These are phyloP conservation scores for Leptestheria dahalacensis DNA, from an alignment of 1,140 invertebrate species.

Conservation along the genomic window DNA sequence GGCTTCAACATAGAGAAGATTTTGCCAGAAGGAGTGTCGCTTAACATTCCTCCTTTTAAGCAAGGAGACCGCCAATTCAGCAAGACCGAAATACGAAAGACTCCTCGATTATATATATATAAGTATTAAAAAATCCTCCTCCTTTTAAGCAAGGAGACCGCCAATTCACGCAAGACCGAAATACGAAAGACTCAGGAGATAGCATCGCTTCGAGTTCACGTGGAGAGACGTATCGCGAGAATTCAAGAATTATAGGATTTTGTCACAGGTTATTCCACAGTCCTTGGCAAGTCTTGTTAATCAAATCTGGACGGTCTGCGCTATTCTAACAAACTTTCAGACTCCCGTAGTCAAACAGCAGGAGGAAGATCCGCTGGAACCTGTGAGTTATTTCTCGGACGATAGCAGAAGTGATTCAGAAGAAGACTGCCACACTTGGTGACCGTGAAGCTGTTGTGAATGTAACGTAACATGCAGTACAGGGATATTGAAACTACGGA, in stretches of 20 bases:
- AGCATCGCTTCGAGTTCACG: background rate
- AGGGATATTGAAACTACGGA: too few species aligned
- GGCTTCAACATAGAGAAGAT: background rate
- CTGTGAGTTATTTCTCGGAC: constrained; percentile 1
- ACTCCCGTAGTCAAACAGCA: constrained; percentile 2
- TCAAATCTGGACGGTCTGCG: constrained; percentile 4
- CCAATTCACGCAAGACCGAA: background rate
- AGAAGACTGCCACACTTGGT: constrained; percentile 3
- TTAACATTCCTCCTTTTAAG: constrained; percentile 5
- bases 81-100: background rate
- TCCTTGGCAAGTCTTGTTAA: background rate
- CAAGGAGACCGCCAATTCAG: background rate
- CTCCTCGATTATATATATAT: too few species aligned
- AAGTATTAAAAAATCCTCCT: too few species aligned
- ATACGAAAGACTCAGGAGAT: background rate
- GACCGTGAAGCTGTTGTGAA: too few species aligned
- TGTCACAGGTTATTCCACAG: background rate
- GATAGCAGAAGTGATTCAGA: constrained; percentile 1
- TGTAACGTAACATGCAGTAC: too few species aligned
- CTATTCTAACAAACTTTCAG: constrained; percentile 6
- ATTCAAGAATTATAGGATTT: constrained; percentile 1
- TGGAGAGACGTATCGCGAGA: constrained; percentile 1
- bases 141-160: background rate
- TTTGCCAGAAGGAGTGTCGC: constrained; percentile 1
- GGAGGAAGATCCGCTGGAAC: background rate